Conservation (phyloP, 2,797 vertebrate species). For the Meriones psammophilus region DNA sequence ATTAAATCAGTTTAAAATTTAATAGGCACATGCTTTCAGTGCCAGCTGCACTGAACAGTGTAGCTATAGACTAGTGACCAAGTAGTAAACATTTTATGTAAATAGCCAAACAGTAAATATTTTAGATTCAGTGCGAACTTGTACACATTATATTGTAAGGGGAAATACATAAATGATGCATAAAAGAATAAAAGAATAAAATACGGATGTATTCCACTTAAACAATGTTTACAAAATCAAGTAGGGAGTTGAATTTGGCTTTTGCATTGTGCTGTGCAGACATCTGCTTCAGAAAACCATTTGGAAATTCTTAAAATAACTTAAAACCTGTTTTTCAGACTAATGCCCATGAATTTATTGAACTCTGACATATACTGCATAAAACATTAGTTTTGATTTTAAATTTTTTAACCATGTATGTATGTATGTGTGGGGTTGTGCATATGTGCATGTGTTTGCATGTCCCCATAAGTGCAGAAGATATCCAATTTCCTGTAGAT, state of each 20-base stretch:
- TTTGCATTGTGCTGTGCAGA: not conserved
- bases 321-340: conserved; percentile 18
- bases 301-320: conserved; percentile 24
- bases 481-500: not conserved
- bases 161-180: not conserved
- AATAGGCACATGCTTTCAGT: not conserved
- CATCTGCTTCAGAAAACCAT: not conserved
- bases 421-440: too few species aligned
- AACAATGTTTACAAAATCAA: not conserved
- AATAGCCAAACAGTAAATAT: not conserved
- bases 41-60: not conserved
- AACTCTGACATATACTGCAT: conserved; percentile 27
- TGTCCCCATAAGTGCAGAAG: not conserved
- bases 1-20: conserved; percentile 40
- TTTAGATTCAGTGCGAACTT: not conserved
- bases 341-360: conserved; percentile 45
- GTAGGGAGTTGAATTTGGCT: not conserved
- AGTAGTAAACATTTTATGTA: not conserved
- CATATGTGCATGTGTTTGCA: not conserved
- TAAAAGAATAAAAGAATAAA: not conserved
- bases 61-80: not conserved
- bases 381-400: conserved; percentile 48
- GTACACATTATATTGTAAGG: not conserved
- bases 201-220: not conserved
- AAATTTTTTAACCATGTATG: not conserved